These are phyloP conservation scores for Agrypnia vestita DNA, from an alignment of 1,140 invertebrate species.

Conservation along the genomic window DNA sequence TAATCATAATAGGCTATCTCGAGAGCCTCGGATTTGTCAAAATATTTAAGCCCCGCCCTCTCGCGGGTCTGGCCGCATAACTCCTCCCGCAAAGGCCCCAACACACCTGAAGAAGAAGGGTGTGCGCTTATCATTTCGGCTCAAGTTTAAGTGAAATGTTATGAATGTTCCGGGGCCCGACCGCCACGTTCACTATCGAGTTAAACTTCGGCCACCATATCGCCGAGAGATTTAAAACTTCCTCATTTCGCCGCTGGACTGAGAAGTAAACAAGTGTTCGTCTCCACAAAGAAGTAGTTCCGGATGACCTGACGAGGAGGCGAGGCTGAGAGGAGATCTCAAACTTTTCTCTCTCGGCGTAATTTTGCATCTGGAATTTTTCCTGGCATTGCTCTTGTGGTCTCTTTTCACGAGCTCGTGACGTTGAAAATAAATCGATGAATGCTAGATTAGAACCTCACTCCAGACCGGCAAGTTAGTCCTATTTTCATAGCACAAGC, in stretches of 20 bases:
- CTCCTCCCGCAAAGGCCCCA: background rate
- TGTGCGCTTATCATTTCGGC: background rate
- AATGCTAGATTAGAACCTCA: too few relatives aligned
- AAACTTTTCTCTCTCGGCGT: background rate
- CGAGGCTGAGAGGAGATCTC: background rate
- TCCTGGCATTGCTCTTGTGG: too few relatives aligned
- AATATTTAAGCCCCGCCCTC: too few relatives aligned
- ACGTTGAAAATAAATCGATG: too few relatives aligned
- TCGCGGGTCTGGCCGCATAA: too few relatives aligned
- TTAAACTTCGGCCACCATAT: conserved; percentile 18
- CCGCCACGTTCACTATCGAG: conserved; percentile 1
- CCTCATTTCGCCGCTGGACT: conserved; percentile 11
- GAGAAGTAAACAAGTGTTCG: conserved; percentile 30
- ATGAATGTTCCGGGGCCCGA: conserved; percentile 2
- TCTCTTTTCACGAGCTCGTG: background rate
- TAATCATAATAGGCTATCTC: too few relatives aligned
- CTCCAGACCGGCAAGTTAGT: too few relatives aligned
- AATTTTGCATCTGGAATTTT: background rate
- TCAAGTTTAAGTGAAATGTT: conserved; percentile 42
- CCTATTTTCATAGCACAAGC: too few relatives aligned
- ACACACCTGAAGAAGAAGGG: background rate
- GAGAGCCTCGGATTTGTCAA: too few relatives aligned
- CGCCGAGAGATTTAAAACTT: conserved; percentile 31
- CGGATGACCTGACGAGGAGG: conserved; percentile 7
- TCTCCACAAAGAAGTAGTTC: conserved; percentile 16